phyloP scores from a whole-genome alignment of 2,797 vertebrate species.

The Hoplostethus mediterraneus region DNA sequence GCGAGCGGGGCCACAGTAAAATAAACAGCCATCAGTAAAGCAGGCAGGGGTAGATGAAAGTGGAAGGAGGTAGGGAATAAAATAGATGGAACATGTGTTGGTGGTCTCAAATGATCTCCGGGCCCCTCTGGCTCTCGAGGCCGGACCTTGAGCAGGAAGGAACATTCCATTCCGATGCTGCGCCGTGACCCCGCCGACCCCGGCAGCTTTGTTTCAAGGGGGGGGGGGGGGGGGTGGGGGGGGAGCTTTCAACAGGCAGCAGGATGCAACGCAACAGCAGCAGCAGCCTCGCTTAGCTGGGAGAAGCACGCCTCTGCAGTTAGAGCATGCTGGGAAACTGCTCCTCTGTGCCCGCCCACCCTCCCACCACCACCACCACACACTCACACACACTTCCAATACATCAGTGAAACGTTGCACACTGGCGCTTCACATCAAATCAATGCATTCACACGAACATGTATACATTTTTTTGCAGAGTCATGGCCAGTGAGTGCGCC shows the following conservation, averaged over 20 bases:
- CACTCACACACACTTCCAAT: conserved; percentile 49
- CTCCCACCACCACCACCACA: neutral
- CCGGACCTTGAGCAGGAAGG: conserved; percentile 79
- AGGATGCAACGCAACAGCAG: conserved; percentile 61
- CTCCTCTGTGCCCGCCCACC: conserved; percentile 60
- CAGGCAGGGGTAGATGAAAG: conserved; percentile 52
- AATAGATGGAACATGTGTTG: conserved; percentile 69
- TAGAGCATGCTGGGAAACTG: conserved; percentile 63
- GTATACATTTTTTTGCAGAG: conserved; percentile 24
- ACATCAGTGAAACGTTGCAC: conserved; percentile 57
- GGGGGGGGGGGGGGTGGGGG: too few species aligned
- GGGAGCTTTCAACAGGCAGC: conserved; percentile 71
- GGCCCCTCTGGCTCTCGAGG: conserved; percentile 72
- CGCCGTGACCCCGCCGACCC: conserved; percentile 70
- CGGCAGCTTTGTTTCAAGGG: conserved; percentile 74
- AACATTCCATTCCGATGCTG: conserved; percentile 81
- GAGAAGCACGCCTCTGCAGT: conserved; percentile 67
- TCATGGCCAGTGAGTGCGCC: conserved; percentile 44
- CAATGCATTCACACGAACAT: conserved; percentile 51
- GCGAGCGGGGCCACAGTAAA: conserved; percentile 10
- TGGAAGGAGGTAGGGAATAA: conserved; percentile 41
- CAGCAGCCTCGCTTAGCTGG: conserved; percentile 22
- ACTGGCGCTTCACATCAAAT: conserved; percentile 67
- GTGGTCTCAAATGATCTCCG: conserved; percentile 74
- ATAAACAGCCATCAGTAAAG: conserved; percentile 28